Conservation (phyloP, 2,113 vertebrate genomes). For the Archilochus colubris region DNA sequence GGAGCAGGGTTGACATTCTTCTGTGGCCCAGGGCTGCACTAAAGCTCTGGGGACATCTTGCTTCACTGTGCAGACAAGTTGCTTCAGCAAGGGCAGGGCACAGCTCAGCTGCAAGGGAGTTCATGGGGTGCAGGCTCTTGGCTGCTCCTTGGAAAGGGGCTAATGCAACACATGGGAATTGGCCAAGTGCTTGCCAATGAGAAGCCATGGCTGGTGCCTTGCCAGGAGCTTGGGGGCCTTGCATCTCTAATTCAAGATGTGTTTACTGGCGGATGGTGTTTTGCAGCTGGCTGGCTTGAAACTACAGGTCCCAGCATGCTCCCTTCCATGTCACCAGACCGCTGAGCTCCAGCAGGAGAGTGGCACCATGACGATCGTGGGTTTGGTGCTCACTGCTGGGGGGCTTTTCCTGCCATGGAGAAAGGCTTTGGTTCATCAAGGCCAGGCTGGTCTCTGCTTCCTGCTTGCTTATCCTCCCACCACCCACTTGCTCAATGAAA, state of each 20-base stretch:
- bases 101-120: fast-evolving
- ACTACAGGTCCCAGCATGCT: constrained; percentile 59
- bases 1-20: neutral
- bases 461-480: neutral
- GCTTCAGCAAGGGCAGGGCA: fast-evolving
- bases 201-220: neutral
- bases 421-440: neutral
- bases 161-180: neutral
- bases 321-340: neutral
- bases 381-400: fast-evolving
- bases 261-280: neutral
- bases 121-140: fast-evolving
- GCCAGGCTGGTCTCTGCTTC: neutral
- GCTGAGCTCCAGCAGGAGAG: fast-evolving
- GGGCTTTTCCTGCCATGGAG: neutral
- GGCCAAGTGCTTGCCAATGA: neutral
- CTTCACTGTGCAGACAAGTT: fast-evolving
- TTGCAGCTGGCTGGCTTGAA: constrained; percentile 39
- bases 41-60: neutral
- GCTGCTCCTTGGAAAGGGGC: neutral
- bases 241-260: neutral
- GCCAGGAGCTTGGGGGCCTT: neutral
- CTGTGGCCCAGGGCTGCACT: neutral
- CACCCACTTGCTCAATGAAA: neutral
- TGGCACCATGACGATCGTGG: fast-evolving